phyloP scores from a whole-genome alignment of 2,797 vertebrate genomes.

The Urosaurus nigricauda region DNA sequence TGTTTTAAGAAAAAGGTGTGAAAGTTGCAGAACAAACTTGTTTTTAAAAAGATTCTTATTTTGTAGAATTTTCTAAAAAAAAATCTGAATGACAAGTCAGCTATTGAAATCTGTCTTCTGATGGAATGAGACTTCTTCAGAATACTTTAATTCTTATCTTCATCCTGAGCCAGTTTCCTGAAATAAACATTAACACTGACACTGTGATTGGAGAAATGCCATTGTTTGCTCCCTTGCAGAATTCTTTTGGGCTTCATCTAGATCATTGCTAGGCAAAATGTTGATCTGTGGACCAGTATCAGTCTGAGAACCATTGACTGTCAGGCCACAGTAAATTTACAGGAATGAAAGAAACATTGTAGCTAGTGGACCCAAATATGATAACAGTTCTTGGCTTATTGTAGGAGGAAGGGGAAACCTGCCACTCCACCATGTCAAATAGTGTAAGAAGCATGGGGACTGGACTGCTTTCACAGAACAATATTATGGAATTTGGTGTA shows the following conservation, averaged over 20 bases:
- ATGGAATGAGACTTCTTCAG: background rate
- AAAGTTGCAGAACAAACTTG: background rate
- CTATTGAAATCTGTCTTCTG: background rate
- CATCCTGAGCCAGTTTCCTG: background rate
- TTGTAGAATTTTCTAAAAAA: background rate
- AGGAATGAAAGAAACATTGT: too few relatives aligned
- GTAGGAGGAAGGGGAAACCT: too few relatives aligned
- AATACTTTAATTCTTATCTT: background rate
- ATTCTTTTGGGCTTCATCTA: background rate
- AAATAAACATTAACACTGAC: background rate
- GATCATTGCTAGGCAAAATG: background rate
- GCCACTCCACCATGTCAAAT: too few relatives aligned
- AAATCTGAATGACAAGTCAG: background rate
- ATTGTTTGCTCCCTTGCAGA: background rate
- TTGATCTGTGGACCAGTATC: too few relatives aligned
- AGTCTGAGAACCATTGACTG: too few relatives aligned
- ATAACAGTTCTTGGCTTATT: too few relatives aligned
- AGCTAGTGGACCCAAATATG: too few relatives aligned
- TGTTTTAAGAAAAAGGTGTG: background rate
- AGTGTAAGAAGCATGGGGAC: background rate
- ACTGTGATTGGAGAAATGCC: background rate
- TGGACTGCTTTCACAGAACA: background rate
- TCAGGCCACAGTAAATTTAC: too few relatives aligned
- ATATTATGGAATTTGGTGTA: background rate
- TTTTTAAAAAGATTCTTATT: background rate